These are phyloP conservation scores for Jacana jacana DNA, from an alignment of 2,113 vertebrate species.

Conservation along the genomic window DNA sequence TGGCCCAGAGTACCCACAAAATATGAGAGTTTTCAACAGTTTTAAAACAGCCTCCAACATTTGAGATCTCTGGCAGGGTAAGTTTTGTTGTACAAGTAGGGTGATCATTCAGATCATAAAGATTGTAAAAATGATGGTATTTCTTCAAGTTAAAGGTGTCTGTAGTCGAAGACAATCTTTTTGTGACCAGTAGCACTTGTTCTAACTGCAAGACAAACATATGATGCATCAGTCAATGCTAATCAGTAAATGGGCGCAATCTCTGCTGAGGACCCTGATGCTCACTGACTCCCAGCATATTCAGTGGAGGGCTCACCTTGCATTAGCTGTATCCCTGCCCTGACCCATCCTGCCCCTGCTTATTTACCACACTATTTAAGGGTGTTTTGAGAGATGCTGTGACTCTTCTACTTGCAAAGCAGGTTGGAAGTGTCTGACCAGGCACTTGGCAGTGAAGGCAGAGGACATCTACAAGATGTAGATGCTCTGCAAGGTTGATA, in stretches of 20 bases:
- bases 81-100: background rate
- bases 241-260: background rate
- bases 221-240: fast-evolving
- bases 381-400: background rate
- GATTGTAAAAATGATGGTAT: background rate
- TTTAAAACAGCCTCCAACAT: background rate
- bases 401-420: background rate
- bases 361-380: background rate
- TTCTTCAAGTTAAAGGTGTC: background rate
- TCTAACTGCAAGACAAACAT: background rate
- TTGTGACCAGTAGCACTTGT: background rate
- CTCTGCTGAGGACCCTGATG: background rate
- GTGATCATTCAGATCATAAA: background rate
- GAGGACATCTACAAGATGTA: background rate
- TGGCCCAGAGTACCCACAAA: background rate
- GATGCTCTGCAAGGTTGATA: background rate
- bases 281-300: background rate
- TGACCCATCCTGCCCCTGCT: background rate
- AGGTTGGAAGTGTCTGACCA: background rate
- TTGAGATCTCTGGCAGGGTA: background rate
- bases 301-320: fast-evolving
- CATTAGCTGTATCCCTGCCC: background rate
- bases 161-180: background rate
- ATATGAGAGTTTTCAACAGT: background rate
- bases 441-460: background rate